These are phyloP conservation scores for Alviniconcha strummeri DNA, from an alignment of 2,888 invertebrate genomes.

Conservation along the genomic window DNA sequence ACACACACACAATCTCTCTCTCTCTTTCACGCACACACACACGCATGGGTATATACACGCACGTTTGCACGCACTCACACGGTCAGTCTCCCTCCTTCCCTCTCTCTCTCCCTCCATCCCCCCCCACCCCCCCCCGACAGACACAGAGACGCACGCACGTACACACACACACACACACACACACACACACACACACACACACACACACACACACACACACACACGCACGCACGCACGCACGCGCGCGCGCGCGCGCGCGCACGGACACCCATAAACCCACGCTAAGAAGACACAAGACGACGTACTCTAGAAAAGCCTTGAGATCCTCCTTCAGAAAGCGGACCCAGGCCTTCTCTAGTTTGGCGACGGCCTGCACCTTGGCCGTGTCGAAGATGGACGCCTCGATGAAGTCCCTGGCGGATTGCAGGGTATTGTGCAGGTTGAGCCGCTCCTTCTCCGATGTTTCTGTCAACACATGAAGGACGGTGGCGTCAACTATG, in stretches of 20 bases:
- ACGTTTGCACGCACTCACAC: no score
- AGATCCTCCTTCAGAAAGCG: slow-evolving; percentile 71
- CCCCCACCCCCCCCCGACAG: background rate
- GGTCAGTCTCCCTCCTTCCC: no score
- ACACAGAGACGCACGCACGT: background rate
- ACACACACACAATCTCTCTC: no score
- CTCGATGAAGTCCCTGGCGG: slow-evolving; percentile 67
- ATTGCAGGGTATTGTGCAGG: slow-evolving; percentile 59
- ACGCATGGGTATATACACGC: no score
- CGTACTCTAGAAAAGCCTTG: slow-evolving; percentile 71
- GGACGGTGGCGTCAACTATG: background rate
- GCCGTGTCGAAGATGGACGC: slow-evolving; percentile 63
- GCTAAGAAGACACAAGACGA: slow-evolving; percentile 15
- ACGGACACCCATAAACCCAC: background rate
- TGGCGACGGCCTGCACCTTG: slow-evolving; percentile 61
- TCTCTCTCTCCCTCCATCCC: no score
- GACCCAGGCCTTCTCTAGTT: slow-evolving; percentile 68
- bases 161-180: background rate
- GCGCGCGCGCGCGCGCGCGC: background rate
- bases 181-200: background rate
- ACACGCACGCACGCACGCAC: slow-evolving; percentile 2
- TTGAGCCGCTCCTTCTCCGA: slow-evolving; percentile 53
- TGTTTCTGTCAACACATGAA: slow-evolving; percentile 47
- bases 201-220: background rate
- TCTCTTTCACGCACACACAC: no score